These are phyloP conservation scores for Eumeta japonica DNA, from an alignment of 1,140 invertebrate genomes.

Conservation along the genomic window DNA sequence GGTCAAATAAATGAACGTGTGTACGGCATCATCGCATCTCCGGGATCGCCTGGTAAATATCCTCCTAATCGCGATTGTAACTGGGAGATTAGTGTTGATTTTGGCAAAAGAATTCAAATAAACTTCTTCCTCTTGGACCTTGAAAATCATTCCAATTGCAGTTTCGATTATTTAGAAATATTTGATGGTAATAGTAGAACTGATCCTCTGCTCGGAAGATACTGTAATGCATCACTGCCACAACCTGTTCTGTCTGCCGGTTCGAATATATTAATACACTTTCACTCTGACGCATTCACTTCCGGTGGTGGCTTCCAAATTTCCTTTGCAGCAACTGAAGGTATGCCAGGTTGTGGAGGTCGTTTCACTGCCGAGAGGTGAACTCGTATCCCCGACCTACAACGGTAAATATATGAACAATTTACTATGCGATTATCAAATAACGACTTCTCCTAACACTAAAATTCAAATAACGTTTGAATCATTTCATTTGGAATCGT, in stretches of 20 bases:
- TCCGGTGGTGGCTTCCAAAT: conserved; percentile 78
- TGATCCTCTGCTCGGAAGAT: conserved; percentile 60
- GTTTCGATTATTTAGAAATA: conserved; percentile 76
- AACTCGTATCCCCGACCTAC: conserved; percentile 66
- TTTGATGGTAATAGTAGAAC: conserved; percentile 58
- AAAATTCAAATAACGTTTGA: conserved; percentile 67
- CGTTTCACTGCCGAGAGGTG: conserved; percentile 65
- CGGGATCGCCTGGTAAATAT: conserved; percentile 81
- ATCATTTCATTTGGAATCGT: conserved; percentile 64
- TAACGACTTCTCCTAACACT: conserved; percentile 62
- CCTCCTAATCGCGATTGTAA: conserved; percentile 75
- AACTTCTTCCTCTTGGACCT: conserved; percentile 79
- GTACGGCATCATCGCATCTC: conserved; percentile 73
- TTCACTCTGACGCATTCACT: conserved; percentile 72
- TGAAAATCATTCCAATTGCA: conserved; percentile 72
- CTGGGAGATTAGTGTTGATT: conserved; percentile 69
- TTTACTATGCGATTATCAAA: conserved; percentile 75
- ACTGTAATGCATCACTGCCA: conserved; percentile 71
- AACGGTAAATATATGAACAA: conserved; percentile 61
- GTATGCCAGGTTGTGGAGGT: conserved; percentile 81
- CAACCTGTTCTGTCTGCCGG: conserved; percentile 68
- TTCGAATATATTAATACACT: conserved; percentile 65
- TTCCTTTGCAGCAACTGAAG: conserved; percentile 68
- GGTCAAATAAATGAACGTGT: conserved; percentile 58
- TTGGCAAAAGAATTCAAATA: conserved; percentile 76